A percentile compares a stretch with the other conserved stretches of the same genome.
These are phyloP conservation scores for Dione juno DNA, from an alignment of 2,888 invertebrate species.

Conservation along the genomic window DNA sequence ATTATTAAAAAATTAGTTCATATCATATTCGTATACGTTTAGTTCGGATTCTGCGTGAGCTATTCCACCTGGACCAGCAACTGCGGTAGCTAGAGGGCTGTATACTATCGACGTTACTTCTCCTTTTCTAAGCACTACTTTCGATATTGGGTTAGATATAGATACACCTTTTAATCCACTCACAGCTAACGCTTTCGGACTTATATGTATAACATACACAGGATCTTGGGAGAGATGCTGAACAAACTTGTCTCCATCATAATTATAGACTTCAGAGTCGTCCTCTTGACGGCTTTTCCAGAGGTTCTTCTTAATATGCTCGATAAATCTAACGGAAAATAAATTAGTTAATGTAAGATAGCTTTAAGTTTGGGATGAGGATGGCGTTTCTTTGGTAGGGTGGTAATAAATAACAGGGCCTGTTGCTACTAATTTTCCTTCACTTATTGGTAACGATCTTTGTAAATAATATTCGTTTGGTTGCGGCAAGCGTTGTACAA, in stretches of 20 bases:
- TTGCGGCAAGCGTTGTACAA: constrained; percentile 74
- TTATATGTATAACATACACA: constrained; percentile 70
- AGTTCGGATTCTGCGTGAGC: constrained; percentile 90
- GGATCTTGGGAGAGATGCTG: constrained; percentile 55
- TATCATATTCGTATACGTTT: constrained; percentile 77
- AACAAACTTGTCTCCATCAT: constrained; percentile 62
- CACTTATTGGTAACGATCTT: constrained; percentile 76
- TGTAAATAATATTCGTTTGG: constrained; percentile 57
- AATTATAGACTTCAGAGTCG: constrained; percentile 61
- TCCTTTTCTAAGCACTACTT: constrained; percentile 85
- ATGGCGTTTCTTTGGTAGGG: constrained; percentile 57
- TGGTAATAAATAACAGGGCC: constrained; percentile 89
- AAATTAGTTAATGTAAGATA: constrained; percentile 48
- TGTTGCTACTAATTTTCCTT: constrained; percentile 88
- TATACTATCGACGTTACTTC: constrained; percentile 85
- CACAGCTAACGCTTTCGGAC: constrained; percentile 86
- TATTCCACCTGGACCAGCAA: constrained; percentile 89
- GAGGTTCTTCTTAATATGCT: constrained; percentile 52
- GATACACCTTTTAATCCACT: constrained; percentile 87
- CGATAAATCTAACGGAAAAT: constrained; percentile 70
- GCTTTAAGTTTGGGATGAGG: constrained; percentile 39
- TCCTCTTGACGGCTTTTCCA: constrained; percentile 34
- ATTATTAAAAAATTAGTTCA: constrained; percentile 51
- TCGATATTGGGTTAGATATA: constrained; percentile 87
- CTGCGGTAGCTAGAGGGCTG: constrained; percentile 87